Base-by-base conservation (phyloP, 2,797 vertebrate species). In the Etheostoma perlongum region DNA sequence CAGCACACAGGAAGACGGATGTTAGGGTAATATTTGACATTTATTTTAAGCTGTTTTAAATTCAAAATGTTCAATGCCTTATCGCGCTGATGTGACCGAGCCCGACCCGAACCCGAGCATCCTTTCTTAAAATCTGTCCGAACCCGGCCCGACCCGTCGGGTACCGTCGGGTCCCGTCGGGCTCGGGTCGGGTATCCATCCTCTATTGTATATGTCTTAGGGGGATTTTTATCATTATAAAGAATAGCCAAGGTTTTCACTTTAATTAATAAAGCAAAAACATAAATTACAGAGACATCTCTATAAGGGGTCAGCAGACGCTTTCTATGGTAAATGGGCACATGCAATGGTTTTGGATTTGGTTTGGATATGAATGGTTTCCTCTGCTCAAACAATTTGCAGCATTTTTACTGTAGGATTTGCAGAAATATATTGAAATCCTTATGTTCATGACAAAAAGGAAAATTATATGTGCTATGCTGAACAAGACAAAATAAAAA, bases 401-500 rank as follows among this genome's bases (percentile, higher is more conserved):
- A n/a, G 5, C 7, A 40, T 18, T 33, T 61, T 30, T 23, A 46
- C 15, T 47, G 4, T 40, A 18, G 6, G 36, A 52, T 51, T 21
- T 52, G 2, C 48, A 53, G 3, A 51, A 36, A 53, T 47, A 0
- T 16, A 48, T 49, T 13, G 0, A 70, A 18, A 46, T 15, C 10
- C 1, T 1, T 63, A 4, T 6, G 6, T 10, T 47, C 6, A 36
- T 53, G 48, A 62, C 6, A 18, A 57, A 47, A 57, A 4, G 1
- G n/a, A 69, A 44, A 77, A 27, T 18, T 0, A 9, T 18, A 33
- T 27, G 2, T 67, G 30, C n/a, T 53, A 23, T 76, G 16, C 42
- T 33, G 10, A 68, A 65, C 36, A 65, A 18, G 25, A 52, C 5
- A 5, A 65, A 76, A 54, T 27, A 54, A 48, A 57, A 60, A 36